Evolutionary conservation across 2,888 invertebrate genomes (phyloP).

Genomic region (Xestobium rufovillosum): DNA sequence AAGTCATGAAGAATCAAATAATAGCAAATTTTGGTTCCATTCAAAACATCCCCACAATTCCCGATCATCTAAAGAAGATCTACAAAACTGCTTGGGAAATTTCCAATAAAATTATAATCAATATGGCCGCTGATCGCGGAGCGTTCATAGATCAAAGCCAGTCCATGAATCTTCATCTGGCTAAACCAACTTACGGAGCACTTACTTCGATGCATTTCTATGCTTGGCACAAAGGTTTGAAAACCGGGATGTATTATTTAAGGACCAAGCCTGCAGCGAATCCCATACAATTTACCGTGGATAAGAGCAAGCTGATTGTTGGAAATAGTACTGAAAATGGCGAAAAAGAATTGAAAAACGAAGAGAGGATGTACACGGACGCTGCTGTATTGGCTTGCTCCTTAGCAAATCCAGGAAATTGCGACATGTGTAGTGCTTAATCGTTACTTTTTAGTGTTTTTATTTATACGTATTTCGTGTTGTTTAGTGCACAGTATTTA

Average conservation of each 20-base stretch:
- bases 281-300: constrained; percentile 96
- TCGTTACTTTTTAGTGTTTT: no score
- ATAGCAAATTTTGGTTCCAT: constrained; percentile 89
- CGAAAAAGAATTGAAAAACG: constrained; percentile 38
- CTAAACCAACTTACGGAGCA: constrained; percentile 87
- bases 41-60: constrained; percentile 78
- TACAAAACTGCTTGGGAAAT: constrained; percentile 99
- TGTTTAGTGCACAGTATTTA: no score
- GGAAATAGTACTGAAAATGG: constrained; percentile 21
- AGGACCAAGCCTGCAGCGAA: constrained; percentile 93
- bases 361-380: constrained; percentile 46
- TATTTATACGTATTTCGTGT: no score
- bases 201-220: constrained; percentile 98
- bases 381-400: constrained; percentile 78
- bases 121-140: constrained; percentile 97
- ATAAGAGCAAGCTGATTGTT: constrained; percentile 62
- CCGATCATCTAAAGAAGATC: constrained; percentile 73
- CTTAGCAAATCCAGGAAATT: constrained; percentile 77
- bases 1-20: constrained; percentile 90
- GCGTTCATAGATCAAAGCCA: constrained; percentile 99
- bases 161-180: constrained; percentile 95
- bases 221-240: constrained; percentile 93
- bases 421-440: constrained; percentile 79
- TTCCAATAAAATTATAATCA: constrained; percentile 82
- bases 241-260: constrained; percentile 99